These are phyloP conservation scores for Sebastes schlegelii DNA, from an alignment of 2,113 vertebrate species.

Conservation along the genomic window DNA sequence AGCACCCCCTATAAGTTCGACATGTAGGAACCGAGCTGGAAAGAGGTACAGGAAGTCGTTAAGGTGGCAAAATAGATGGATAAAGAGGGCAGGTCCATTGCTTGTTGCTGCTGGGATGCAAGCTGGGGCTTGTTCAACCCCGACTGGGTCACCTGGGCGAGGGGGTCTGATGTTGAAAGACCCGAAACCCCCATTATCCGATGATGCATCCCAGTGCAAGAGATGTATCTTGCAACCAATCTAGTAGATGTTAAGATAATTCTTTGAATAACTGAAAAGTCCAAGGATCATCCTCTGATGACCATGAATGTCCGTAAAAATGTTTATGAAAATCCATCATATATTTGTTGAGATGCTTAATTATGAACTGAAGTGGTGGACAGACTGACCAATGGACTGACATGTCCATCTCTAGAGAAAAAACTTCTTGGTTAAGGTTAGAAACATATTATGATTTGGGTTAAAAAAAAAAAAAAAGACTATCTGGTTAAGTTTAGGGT, in stretches of 20 bases:
- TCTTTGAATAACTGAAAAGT: background rate
- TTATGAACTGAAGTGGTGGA: background rate
- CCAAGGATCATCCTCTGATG: background rate
- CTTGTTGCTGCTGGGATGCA: too few species aligned
- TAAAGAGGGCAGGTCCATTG: too few species aligned
- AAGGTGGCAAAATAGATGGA: background rate
- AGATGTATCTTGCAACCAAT: background rate
- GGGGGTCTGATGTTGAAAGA: too few species aligned
- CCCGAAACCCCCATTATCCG: too few species aligned
- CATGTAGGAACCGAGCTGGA: background rate
- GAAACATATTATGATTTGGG: constrained; percentile 5
- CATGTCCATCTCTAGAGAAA: background rate
- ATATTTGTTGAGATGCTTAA: background rate
- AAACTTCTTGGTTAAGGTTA: background rate
- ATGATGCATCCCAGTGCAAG: too few species aligned
- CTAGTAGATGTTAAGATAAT: background rate
- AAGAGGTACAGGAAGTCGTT: background rate
- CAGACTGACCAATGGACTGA: background rate
- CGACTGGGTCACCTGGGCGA: too few species aligned
- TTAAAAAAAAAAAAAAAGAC: constrained; percentile 17
- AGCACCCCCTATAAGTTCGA: background rate
- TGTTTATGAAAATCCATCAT: background rate
- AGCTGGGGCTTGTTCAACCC: too few species aligned
- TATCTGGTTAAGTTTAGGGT: background rate
- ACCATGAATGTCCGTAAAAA: background rate